Percentiles rank a stretch among this genome's conserved stretches.
Conservation (phyloP, 2,888 invertebrate genomes). For the Diadegma fenestrale region DNA sequence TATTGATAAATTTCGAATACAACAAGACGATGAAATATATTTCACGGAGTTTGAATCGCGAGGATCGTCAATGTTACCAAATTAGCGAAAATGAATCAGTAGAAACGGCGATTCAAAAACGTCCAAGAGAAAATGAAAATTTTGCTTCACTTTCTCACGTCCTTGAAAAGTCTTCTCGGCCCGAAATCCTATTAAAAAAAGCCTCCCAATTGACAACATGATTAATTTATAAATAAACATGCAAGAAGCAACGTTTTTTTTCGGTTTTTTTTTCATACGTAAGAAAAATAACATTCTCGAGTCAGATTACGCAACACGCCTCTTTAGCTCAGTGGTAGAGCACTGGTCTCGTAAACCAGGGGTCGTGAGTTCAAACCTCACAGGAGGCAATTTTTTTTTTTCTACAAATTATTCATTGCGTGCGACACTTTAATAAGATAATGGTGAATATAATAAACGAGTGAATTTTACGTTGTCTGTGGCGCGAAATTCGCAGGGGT, state of each 20-base stretch:
- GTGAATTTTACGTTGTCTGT: neutral
- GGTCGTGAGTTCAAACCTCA: constrained; percentile 95
- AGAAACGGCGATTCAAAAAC: neutral
- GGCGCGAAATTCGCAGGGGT: neutral
- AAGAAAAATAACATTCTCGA: constrained; percentile 26
- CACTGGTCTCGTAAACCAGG: constrained; percentile 95
- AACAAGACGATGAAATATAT: neutral
- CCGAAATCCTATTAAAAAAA: neutral
- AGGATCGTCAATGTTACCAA: neutral
- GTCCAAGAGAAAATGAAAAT: neutral
- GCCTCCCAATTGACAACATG: neutral
- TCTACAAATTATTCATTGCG: neutral
- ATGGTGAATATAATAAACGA: constrained; percentile 1
- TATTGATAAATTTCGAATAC: neutral
- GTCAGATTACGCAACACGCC: constrained; percentile 83
- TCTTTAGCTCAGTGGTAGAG: constrained; percentile 95
- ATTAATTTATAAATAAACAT: constrained; percentile 6
- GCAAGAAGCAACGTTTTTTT: neutral
- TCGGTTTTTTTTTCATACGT: constrained; percentile 17
- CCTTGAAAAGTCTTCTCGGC: neutral
- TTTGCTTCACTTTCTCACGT: constrained; percentile 15
- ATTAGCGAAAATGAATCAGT: neutral
- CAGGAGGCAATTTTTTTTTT: constrained; percentile 88
- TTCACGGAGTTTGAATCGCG: neutral
- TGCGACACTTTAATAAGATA: neutral